Evolutionary conservation across 2,113 vertebrate genomes (phyloP).

Genomic region (Pleuronectes platessa): DNA sequence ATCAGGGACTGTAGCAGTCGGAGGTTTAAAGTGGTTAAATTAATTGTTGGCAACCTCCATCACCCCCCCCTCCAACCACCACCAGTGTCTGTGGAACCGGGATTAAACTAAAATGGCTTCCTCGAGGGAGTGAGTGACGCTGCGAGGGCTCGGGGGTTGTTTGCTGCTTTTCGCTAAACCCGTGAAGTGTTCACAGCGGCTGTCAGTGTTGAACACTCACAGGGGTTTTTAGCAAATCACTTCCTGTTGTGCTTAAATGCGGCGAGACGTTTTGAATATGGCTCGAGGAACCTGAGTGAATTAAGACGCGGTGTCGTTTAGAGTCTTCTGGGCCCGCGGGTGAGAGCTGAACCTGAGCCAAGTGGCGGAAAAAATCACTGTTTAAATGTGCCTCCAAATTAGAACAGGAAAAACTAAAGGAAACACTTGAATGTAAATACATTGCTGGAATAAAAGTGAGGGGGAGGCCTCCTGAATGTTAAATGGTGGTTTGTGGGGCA

Average conservation of each 20-base stretch:
- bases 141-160: slow-evolving; percentile 46
- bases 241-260: slow-evolving; percentile 60
- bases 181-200: slow-evolving; percentile 41
- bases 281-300: slow-evolving; percentile 52
- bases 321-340: slow-evolving; percentile 12
- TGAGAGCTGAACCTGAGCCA: slow-evolving; percentile 40
- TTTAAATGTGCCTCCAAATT: slow-evolving; percentile 28
- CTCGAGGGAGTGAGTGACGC: slow-evolving; percentile 46
- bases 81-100: slow-evolving; percentile 11
- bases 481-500: slow-evolving; percentile 8
- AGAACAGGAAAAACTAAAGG: not conserved
- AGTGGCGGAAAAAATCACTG: slow-evolving; percentile 49
- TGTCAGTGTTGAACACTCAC: slow-evolving; percentile 56
- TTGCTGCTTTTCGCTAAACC: slow-evolving; percentile 56
- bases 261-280: slow-evolving; percentile 45
- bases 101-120: slow-evolving; percentile 58
- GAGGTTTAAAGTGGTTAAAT: slow-evolving; percentile 50
- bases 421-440: slow-evolving; percentile 13
- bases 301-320: slow-evolving; percentile 57
- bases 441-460: slow-evolving; percentile 12
- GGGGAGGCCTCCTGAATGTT: slow-evolving; percentile 13
- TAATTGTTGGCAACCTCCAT: slow-evolving; percentile 18
- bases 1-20: slow-evolving; percentile 6
- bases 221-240: slow-evolving; percentile 49
- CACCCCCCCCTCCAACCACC: not conserved